Evolutionary conservation across 2,113 vertebrate species (phyloP), one percentile per base, ranked within the genome.

Genomic region (Taxidea taxus): DNA sequence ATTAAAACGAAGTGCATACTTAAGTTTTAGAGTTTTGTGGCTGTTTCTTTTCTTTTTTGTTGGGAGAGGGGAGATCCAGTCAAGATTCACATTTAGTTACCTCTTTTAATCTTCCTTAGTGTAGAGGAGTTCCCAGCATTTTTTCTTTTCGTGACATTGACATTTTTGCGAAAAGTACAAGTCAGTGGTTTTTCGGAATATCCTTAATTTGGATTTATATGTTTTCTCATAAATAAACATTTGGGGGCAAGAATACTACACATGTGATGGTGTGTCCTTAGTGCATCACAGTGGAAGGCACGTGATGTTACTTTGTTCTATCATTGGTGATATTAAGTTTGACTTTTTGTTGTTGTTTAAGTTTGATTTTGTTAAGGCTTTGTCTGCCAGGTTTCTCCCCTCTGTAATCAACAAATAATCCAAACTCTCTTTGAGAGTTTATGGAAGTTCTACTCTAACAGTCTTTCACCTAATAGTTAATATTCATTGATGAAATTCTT

Each of bases 131-230:
- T 75, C 10, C 12, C 29, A 70, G 25, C 34, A 11, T 86, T 72
- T 60, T 75, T 85, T 94, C 47, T 81, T 86, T 77, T 77, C 25
- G 7, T 92, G 47, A 86, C 58, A n/a, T 4, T 74, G 54, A 89
- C 23, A 80, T 80, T 95, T 93, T 89, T 91, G 51, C 51, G 44
- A 93, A 70, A 6, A 94, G 15, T 87, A 27, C 34, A 93, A 83
- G n/a, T 68, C 66, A 60, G 9, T 83, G n/a, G 1, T 78, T 93
- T 83, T 91, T 81, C 56, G 87, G 34, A 77, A 56, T 85, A 34
- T 72, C 42, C 60, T 95, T 90, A 72, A 90, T 89, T 97, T 94
- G 80, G 42, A 78, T 83, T 81, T 88, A 64, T 89, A 21, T 49
- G 56, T 72, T 68, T 95, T 94, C 31, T 94, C 49, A 86, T 51